Evolutionary conservation across 2,888 invertebrate species (phyloP), one percentile per base, ranked within the genome.

Genomic region (Nomada ruficornis): DNA sequence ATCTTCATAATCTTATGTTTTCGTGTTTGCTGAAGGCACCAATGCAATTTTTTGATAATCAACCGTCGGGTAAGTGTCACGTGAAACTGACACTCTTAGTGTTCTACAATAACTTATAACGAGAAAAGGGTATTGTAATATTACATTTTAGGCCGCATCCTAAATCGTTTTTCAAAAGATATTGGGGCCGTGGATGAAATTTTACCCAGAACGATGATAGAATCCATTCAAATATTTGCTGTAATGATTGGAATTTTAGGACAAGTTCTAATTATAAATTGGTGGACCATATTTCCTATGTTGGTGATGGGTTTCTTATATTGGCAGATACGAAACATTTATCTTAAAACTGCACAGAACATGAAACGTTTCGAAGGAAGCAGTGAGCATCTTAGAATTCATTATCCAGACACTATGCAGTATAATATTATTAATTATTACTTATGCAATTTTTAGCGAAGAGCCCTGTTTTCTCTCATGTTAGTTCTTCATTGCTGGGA

Each of bases 401-500:
- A 52, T 64, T 75, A 23, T n/a, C 20, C 42, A 26, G 59, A 42
- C 10, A 64, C 36, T 71, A 55, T 63, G 9, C 1, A 55, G 26
- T 29, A 13, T 13, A 5, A 9, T 71, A 11, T 70, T 55, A 70
- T 62, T 79, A 73, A 73, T 13, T 36, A 63, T 50, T 57, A 5
- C 65, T 72, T 44, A 59, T 18, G n/a, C 18, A 52, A 80, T 81
- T 80, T 84, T 67, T 59, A 92, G 91, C 91, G 7, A 92, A 97
- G 82, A 98, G 98, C 94, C 98, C 99, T 0, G 97, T 99, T 0
- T 98, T 98, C 93, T 97, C 98, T 0, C 98, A 98, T 92, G 96
- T 98, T 86, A 96, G 97, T n/a, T 97, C 98, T 0, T 96, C 98
- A 0, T 94, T 99, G 10, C 96, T 97, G 81, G 99, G 99, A 1